Evolutionary conservation across 2,888 invertebrate genomes (phyloP), one percentile per base, ranked within the genome.

Genomic region (Tridacna gigas): DNA sequence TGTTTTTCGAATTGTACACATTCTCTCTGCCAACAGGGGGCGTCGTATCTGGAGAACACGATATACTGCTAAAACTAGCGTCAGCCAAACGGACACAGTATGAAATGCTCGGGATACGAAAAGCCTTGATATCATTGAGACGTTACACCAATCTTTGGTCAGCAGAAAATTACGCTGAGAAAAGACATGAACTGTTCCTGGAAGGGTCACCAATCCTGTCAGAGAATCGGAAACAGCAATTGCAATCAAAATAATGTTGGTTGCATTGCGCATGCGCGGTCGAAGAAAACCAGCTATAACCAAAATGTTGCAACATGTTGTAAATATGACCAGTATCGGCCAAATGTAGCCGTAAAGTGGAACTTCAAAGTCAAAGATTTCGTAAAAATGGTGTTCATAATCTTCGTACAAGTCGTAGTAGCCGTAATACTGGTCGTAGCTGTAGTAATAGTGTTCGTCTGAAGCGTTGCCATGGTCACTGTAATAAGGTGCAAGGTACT

Each of bases 71-170:
- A 90, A 69, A 13, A 88, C 48, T 1, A 90, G 74, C 2, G 90
- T 89, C 74, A 88, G 74, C 90, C 90, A 90, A 18, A 90, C 85
- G 45, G 90, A 90, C 20, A 88, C 84, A 5, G 90, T 90, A 69
- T 90, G 90, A 61, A 87, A 87, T 15, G 84, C 84, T n/a, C 84
- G 82, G 22, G 87, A 80, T 20, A 87, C 56, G 60, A 80, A 87
- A 25, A 84, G 67, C 5, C 87, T 37, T 0, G 83, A 47, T 18
- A 87, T 77, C 87, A 87, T 87, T 0, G 79, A 45, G 5, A 26
- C 69, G n/a, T 79, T 75, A 47, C 87, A 87, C 87, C 87, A 87
- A 9, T 80, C 83, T 56, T 84, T 79, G 0, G 83, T 76, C 47
- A 87, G 74, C 9, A 80, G 20, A 18, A 63, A 63, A 48, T 81